Evolutionary conservation across 2,888 invertebrate species (phyloP).

Genomic region (Leptinotarsa juncta): DNA sequence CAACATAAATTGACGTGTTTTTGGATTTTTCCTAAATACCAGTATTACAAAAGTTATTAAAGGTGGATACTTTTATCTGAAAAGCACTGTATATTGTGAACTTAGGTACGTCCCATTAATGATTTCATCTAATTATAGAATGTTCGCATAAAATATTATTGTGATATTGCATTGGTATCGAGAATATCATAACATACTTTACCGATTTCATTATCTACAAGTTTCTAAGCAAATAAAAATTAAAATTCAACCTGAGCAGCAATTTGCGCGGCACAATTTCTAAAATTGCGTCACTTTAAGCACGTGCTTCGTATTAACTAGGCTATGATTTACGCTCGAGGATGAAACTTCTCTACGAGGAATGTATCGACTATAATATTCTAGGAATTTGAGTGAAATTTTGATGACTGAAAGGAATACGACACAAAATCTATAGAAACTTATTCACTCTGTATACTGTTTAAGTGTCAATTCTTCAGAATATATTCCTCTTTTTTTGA

Average conservation of each 20-base stretch:
- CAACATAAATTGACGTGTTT: too few relatives aligned
- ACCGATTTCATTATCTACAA: conserved; percentile 4
- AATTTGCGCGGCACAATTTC: conserved; percentile 27
- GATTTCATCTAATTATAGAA: background rate
- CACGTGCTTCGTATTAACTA: conserved; percentile 20
- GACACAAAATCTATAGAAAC: too few relatives aligned
- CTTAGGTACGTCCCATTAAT: too few relatives aligned
- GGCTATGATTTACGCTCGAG: conserved; percentile 18
- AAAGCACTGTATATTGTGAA: too few relatives aligned
- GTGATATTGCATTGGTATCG: conserved; percentile 3
- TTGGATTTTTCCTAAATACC: too few relatives aligned
- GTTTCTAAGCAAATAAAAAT: conserved; percentile 28
- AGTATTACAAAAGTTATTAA: too few relatives aligned
- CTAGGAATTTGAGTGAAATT: background rate
- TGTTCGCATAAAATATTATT: background rate
- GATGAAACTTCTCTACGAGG: background rate
- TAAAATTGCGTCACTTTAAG: conserved; percentile 27
- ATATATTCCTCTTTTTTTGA: too few relatives aligned
- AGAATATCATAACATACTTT: conserved; percentile 23
- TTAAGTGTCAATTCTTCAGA: too few relatives aligned
- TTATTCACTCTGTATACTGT: too few relatives aligned
- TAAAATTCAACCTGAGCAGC: conserved; percentile 27
- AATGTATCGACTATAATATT: background rate
- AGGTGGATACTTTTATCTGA: too few relatives aligned
- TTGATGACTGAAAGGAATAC: background rate